Evolutionary conservation across 2,888 invertebrate species (phyloP).

Genomic region (Xiphydria camelus): DNA sequence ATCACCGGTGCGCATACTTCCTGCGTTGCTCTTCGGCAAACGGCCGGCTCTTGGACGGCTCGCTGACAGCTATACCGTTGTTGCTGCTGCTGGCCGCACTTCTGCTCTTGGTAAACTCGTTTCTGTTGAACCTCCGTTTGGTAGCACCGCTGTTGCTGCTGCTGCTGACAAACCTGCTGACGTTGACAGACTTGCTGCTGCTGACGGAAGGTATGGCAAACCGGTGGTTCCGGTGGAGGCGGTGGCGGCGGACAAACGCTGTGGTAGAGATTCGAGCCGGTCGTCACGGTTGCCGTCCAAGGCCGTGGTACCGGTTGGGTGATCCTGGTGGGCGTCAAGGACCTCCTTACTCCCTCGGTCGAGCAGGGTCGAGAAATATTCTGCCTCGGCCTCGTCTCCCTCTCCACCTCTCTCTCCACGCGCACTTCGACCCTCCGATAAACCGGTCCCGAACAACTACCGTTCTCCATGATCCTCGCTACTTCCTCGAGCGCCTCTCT

Average conservation of each 20-base stretch:
- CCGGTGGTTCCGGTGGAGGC: slow-evolving; percentile 27
- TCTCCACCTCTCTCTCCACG: slow-evolving; percentile 29
- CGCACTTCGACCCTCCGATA: slow-evolving; percentile 44
- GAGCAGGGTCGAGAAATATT: slow-evolving; percentile 41
- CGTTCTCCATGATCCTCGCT: slow-evolving; percentile 41
- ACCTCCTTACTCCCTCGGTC: slow-evolving; percentile 47
- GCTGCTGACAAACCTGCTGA: slow-evolving; percentile 22
- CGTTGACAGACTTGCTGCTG: slow-evolving; percentile 30
- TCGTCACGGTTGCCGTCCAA: slow-evolving; percentile 52
- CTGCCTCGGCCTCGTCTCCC: slow-evolving; percentile 28
- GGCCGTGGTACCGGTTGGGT: slow-evolving; percentile 51
- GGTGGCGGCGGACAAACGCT: slow-evolving; percentile 34
- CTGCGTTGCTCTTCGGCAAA: too few relatives aligned
- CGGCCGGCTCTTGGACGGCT: too few relatives aligned
- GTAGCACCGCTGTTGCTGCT: slow-evolving; percentile 7
- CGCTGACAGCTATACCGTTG: too few relatives aligned
- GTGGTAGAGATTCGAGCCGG: slow-evolving; percentile 42
- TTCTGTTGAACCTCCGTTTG: slow-evolving; percentile 29
- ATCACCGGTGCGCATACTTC: too few relatives aligned
- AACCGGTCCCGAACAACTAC: slow-evolving; percentile 46
- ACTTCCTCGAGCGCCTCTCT: slow-evolving; percentile 18
- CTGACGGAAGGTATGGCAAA: slow-evolving; percentile 20
- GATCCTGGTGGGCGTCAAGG: slow-evolving; percentile 52
- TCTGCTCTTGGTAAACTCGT: slow-evolving; percentile 31
- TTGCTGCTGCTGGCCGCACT: too few relatives aligned